Percentiles rank a stretch among this genome's conserved stretches.
Evolutionary conservation across 2,797 vertebrate genomes (phyloP).

Genomic region (Rhabdomys pumilio): DNA sequence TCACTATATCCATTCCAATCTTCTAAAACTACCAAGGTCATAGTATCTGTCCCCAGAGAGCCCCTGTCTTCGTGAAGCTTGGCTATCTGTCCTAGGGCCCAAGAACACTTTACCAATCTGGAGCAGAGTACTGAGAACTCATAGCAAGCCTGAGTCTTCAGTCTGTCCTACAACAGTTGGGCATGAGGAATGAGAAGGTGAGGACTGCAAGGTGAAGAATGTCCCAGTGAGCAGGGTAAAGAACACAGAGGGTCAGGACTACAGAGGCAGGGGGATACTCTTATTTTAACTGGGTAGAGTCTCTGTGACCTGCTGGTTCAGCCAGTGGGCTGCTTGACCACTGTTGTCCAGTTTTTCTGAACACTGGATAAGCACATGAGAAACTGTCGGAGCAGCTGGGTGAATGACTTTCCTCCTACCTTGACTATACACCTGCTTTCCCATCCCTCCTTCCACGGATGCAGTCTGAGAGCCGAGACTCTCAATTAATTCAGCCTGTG

Average conservation of each 20-base stretch:
- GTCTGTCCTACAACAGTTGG: not conserved
- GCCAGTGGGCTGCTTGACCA: not conserved
- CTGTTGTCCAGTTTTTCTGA: not conserved
- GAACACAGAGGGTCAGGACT: not conserved
- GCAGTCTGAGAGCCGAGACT: not conserved
- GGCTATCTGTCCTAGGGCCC: not conserved
- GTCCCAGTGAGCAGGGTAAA: not conserved
- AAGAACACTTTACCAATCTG: not conserved
- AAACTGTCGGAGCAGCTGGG: no score
- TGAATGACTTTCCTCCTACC: not conserved
- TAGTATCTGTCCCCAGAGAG: not conserved
- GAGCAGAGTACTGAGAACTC: not conserved
- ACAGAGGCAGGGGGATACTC: not conserved
- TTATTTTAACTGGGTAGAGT: not conserved
- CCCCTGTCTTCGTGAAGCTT: not conserved
- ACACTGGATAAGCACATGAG: not conserved
- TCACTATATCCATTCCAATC: not conserved
- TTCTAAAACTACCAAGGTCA: not conserved
- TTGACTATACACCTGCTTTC: not conserved
- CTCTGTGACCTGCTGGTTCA: not conserved
- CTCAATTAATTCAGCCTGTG: not conserved
- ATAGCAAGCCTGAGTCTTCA: not conserved
- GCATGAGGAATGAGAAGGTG: not conserved
- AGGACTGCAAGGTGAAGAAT: not conserved
- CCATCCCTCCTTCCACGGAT: not conserved